Evolutionary conservation across 2,113 vertebrate genomes (phyloP).

Genomic region (Scophthalmus maximus): DNA sequence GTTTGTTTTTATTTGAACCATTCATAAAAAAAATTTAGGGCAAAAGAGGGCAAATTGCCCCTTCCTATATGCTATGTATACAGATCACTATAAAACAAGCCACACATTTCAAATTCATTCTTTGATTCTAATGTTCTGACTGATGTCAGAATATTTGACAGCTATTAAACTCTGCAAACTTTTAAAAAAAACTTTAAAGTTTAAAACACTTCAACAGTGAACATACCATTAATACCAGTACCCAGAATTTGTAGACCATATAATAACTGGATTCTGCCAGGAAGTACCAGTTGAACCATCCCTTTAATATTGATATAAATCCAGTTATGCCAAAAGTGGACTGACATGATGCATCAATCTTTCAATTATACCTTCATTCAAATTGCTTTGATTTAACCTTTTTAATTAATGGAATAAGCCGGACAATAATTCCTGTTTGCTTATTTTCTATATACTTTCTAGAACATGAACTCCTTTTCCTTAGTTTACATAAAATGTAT

Average conservation of each 20-base stretch:
- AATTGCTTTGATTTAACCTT: no score
- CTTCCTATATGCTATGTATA: neutral
- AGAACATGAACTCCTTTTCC: no score
- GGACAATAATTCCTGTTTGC: no score
- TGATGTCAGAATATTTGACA: no score
- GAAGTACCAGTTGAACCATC: neutral
- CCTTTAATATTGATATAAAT: no score
- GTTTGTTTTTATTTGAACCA: slow-evolving; percentile 23
- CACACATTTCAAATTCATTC: neutral
- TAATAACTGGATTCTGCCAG: neutral
- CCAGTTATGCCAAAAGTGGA: no score
- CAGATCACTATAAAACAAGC: neutral
- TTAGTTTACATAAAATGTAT: no score
- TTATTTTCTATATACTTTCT: no score
- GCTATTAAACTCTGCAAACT: no score
- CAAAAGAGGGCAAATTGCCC: neutral
- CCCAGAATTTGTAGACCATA: neutral
- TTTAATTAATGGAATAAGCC: no score
- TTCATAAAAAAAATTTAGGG: no score
- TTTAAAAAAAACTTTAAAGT: neutral
- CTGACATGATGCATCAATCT: no score
- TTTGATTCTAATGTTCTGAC: neutral
- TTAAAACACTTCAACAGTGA: neutral
- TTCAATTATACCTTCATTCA: neutral
- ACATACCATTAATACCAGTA: neutral